Percentiles rank a stretch among this genome's conserved stretches.
Evolutionary conservation across 2,888 invertebrate genomes (phyloP).

Genomic region (Scotopteryx bipunctaria): DNA sequence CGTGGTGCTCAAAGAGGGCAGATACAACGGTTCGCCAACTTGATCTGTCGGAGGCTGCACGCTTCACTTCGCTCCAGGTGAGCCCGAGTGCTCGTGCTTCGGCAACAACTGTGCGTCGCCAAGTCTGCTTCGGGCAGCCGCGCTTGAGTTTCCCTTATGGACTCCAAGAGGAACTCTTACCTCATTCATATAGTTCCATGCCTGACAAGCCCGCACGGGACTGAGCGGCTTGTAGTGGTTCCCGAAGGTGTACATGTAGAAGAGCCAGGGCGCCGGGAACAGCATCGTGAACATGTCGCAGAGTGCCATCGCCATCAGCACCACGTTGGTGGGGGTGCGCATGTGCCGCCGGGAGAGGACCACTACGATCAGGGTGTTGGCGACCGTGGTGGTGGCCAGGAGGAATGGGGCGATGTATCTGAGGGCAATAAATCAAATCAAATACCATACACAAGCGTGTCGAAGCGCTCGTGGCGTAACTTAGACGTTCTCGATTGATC

Average conservation of each 20-base stretch:
- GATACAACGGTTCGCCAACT: not conserved
- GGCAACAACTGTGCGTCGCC: too few species aligned
- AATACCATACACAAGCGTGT: too few species aligned
- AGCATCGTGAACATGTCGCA: conserved; percentile 97
- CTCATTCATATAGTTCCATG: conserved; percentile 91
- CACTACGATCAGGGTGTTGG: conserved; percentile 95
- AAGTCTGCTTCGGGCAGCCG: too few species aligned
- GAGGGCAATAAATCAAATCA: conserved; percentile 26
- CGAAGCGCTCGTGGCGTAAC: too few species aligned
- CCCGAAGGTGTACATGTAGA: conserved; percentile 96
- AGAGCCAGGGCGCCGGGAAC: conserved; percentile 94
- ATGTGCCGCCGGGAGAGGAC: conserved; percentile 95
- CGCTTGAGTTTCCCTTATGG: too few species aligned
- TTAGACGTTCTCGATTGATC: too few species aligned
- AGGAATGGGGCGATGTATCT: conserved; percentile 91
- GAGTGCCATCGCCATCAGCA: conserved; percentile 97
- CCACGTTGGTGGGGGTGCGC: conserved; percentile 96
- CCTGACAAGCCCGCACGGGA: conserved; percentile 90
- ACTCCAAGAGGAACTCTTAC: too few species aligned
- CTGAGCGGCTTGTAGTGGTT: conserved; percentile 92
- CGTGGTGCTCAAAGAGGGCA: too few species aligned
- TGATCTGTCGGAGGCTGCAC: too few species aligned
- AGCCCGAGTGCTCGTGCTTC: too few species aligned
- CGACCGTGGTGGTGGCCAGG: conserved; percentile 93
- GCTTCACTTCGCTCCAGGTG: too few species aligned